A percentile compares a stretch with the other conserved stretches of the same genome.
These are phyloP conservation scores for Hucho hucho DNA, from an alignment of 2,113 vertebrate species.

Conservation along the genomic window DNA sequence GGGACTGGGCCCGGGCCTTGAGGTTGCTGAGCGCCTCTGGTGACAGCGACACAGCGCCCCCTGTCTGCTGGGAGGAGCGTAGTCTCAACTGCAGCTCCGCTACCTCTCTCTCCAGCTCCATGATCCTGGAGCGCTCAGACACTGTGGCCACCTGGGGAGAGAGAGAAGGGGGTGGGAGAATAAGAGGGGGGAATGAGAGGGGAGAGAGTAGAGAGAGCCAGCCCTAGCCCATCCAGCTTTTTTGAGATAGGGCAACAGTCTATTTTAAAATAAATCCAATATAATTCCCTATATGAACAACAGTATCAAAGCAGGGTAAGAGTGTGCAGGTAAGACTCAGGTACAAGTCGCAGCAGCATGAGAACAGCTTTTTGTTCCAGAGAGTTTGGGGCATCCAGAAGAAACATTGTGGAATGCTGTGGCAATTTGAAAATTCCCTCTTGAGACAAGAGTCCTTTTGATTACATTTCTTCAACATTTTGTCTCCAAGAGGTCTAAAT, in stretches of 20 bases:
- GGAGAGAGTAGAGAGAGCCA: background rate
- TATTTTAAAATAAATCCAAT: background rate
- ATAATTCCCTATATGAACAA: background rate
- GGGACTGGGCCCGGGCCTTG: conserved; percentile 80
- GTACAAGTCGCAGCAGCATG: background rate
- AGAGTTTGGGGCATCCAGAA: background rate
- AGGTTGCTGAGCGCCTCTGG: conserved; percentile 86
- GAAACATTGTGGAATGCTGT: conserved; percentile 1
- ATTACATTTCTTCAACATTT: too few relatives aligned
- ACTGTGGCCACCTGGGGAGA: conserved; percentile 90
- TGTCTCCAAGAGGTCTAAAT: too few relatives aligned
- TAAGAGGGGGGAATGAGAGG: background rate
- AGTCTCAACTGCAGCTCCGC: conserved; percentile 83
- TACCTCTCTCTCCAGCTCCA: conserved; percentile 95
- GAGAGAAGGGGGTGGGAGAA: background rate
- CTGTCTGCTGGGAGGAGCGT: conserved; percentile 74
- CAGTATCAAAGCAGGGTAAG: background rate
- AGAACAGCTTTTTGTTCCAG: background rate
- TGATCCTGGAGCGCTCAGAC: conserved; percentile 94
- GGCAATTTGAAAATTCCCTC: too few relatives aligned
- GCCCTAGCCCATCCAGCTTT: too few relatives aligned
- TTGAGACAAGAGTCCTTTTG: too few relatives aligned
- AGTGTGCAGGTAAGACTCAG: background rate
- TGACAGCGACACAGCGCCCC: conserved; percentile 76
- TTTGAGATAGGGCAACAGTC: background rate